A percentile compares a stretch with the other conserved stretches of the same genome.
phyloP scores from a whole-genome alignment of 2,797 vertebrate species.

The Gorsachius magnificus region DNA sequence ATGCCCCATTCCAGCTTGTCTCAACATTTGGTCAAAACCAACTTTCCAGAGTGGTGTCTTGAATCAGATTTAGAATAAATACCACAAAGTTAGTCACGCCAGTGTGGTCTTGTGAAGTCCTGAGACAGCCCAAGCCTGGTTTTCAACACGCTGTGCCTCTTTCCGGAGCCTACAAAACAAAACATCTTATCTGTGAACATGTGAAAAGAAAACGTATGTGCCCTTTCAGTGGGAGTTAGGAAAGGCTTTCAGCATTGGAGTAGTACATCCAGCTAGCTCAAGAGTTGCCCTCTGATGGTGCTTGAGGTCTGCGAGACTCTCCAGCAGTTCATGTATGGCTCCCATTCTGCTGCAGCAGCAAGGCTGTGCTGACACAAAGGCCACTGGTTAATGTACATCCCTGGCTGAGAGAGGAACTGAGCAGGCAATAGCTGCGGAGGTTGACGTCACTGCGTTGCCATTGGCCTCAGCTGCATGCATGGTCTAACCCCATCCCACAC shows the following conservation, averaged over 20 bases:
- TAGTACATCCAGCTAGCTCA: neutral
- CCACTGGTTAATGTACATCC: neutral
- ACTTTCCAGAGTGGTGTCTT: slow-evolving; percentile 43
- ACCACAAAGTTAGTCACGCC: slow-evolving; percentile 45
- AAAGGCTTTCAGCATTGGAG: neutral
- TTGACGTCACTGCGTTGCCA: slow-evolving; percentile 44
- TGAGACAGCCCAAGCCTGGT: neutral
- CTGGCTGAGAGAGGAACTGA: slow-evolving; percentile 8
- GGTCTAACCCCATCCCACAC: slow-evolving; percentile 16
- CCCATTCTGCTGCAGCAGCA: neutral
- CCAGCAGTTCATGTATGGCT: neutral
- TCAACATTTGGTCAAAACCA: slow-evolving; percentile 44
- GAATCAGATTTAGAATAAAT: slow-evolving; percentile 52
- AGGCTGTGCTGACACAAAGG: slow-evolving; percentile 13
- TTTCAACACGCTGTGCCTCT: neutral
- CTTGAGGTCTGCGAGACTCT: neutral
- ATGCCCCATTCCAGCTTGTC: slow-evolving; percentile 17
- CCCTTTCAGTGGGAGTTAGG: neutral
- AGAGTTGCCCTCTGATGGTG: neutral
- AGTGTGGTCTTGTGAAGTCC: slow-evolving; percentile 23
- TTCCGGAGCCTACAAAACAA: neutral
- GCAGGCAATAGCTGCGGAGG: neutral
- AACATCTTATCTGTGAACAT: neutral
- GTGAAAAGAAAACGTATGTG: neutral
- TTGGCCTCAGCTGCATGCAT: neutral